Conservation (phyloP, 2,797 vertebrate species). For the Acanthornis magna region DNA sequence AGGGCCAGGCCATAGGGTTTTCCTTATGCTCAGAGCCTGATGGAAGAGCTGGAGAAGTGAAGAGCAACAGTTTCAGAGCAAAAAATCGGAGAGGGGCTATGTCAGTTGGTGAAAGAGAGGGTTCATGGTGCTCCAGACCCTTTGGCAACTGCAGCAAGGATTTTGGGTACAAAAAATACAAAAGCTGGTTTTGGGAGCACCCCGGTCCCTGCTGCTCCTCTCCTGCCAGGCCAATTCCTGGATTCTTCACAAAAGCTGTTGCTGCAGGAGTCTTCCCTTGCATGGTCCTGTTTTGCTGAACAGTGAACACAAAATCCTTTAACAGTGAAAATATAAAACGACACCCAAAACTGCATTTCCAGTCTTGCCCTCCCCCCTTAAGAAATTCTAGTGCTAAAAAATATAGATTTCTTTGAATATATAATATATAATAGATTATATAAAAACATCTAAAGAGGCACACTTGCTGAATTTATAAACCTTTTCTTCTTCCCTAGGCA, state of each 20-base stretch:
- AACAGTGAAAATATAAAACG: slow-evolving; percentile 30
- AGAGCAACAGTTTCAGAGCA: neutral
- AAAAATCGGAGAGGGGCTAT: neutral
- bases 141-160: neutral
- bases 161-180: slow-evolving; percentile 9
- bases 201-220: neutral
- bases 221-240: neutral
- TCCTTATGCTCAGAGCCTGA: neutral
- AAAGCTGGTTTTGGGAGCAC: neutral
- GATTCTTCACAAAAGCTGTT: neutral
- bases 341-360: neutral
- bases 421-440: slow-evolving; percentile 66
- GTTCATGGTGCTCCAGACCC: neutral
- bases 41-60: neutral
- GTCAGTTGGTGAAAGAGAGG: neutral
- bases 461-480: slow-evolving; percentile 35
- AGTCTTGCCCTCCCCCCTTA: neutral
- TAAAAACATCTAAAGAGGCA: slow-evolving; percentile 58
- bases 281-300: slow-evolving; percentile 8
- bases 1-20: neutral
- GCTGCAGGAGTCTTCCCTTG: neutral
- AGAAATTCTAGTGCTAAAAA: slow-evolving; percentile 61
- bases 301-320: neutral
- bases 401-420: slow-evolving; percentile 60
- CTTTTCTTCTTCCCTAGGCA: slow-evolving; percentile 6